Evolutionary conservation across 2,888 invertebrate species (phyloP).

Genomic region (Polietes domitor): DNA sequence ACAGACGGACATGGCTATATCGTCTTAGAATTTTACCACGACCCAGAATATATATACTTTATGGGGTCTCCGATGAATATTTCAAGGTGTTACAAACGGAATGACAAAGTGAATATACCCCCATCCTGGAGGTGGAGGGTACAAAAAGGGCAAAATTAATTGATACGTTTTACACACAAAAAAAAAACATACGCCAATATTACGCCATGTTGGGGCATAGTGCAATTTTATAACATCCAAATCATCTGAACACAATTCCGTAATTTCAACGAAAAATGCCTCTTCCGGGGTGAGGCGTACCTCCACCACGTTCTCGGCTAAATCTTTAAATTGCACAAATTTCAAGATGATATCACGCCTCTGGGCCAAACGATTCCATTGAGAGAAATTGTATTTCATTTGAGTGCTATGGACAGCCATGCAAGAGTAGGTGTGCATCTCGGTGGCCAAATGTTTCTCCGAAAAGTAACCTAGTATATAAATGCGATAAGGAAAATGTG

Average conservation of each 20-base stretch:
- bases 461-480: constrained; percentile 74
- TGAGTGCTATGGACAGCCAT: constrained; percentile 74
- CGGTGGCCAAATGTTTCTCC: constrained; percentile 75
- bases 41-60: too few relatives aligned
- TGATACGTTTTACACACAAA: too few relatives aligned
- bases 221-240: constrained; percentile 71
- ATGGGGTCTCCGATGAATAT: too few relatives aligned
- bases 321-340: constrained; percentile 71
- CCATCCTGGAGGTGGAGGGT: too few relatives aligned
- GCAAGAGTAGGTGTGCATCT: constrained; percentile 75
- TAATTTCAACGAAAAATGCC: constrained; percentile 74
- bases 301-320: constrained; percentile 69
- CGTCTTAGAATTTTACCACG: too few relatives aligned
- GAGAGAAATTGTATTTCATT: constrained; percentile 74
- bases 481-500: too few relatives aligned
- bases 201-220: constrained; percentile 76
- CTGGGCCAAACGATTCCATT: constrained; percentile 77
- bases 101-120: too few relatives aligned
- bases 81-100: too few relatives aligned
- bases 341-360: constrained; percentile 74
- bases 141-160: too few relatives aligned
- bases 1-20: too few relatives aligned
- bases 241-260: constrained; percentile 74
- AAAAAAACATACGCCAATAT: constrained; percentile 72
- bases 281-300: constrained; percentile 75